Evolutionary conservation across 2,888 invertebrate species (phyloP).

Genomic region (Parnassius orleans): DNA sequence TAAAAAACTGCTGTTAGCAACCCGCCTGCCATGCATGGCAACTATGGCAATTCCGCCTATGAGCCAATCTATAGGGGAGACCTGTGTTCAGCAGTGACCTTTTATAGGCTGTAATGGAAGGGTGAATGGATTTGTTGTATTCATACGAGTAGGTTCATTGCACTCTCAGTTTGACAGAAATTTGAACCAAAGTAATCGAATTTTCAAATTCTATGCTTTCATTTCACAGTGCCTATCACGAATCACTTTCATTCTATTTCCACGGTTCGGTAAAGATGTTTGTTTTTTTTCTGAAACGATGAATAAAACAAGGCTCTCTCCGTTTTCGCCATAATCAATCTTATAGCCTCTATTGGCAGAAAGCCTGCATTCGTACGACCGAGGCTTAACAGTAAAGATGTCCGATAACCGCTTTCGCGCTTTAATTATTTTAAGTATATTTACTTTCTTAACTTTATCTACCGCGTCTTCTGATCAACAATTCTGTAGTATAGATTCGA

Average conservation of each 20-base stretch:
- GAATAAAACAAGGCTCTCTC: conserved; percentile 51
- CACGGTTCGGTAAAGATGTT: conserved; percentile 45
- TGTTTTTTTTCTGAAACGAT: conserved; percentile 44
- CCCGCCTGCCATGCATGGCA: no score
- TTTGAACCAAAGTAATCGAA: conserved; percentile 36
- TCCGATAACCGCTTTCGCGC: conserved; percentile 47
- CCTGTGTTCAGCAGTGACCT: no score
- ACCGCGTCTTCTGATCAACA: conserved; percentile 45
- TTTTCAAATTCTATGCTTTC: conserved; percentile 46
- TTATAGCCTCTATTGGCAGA: conserved; percentile 42
- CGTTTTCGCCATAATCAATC: conserved; percentile 57
- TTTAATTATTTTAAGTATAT: conserved; percentile 51
- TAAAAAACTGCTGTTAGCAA: no score
- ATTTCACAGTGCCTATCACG: conserved; percentile 53
- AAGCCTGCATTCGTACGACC: conserved; percentile 46
- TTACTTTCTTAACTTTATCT: conserved; percentile 46
- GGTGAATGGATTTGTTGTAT: background rate
- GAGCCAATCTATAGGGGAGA: no score
- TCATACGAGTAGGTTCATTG: background rate
- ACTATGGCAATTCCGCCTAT: no score
- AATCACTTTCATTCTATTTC: conserved; percentile 62
- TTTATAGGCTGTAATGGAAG: no score
- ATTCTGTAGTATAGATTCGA: conserved; percentile 47
- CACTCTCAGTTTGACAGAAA: background rate
- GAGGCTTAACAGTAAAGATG: conserved; percentile 55